Percentiles rank a stretch among this genome's conserved stretches.
These are phyloP conservation scores for Micronisus gabar DNA, from an alignment of 2,113 vertebrate genomes.

Conservation along the genomic window DNA sequence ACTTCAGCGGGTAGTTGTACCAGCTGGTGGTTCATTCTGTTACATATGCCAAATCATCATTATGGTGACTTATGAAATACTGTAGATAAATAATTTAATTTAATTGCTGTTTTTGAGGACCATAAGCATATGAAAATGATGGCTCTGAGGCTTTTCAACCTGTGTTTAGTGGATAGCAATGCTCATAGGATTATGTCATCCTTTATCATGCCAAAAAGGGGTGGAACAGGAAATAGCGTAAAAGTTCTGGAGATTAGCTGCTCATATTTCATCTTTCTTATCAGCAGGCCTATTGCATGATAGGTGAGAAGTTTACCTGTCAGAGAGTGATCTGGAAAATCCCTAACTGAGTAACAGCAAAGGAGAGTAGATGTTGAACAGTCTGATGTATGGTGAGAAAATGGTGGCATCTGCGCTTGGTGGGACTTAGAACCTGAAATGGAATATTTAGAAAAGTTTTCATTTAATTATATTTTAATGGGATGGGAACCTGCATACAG, in stretches of 20 bases:
- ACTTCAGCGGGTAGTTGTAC: not conserved
- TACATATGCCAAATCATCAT: not conserved
- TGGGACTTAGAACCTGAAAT: not conserved
- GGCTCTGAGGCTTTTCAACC: not conserved
- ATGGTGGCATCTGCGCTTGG: not conserved
- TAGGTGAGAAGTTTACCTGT: not conserved
- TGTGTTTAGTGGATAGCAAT: not conserved
- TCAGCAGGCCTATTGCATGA: not conserved
- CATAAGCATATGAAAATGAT: not conserved
- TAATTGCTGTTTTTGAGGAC: not conserved
- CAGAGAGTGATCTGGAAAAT: not conserved
- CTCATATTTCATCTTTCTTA: not conserved
- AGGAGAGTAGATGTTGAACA: not conserved
- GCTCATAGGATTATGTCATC: not conserved
- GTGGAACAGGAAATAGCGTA: not conserved
- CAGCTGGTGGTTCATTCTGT: not conserved
- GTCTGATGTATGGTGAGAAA: not conserved
- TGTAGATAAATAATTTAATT: not conserved
- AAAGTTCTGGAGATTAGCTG: not conserved
- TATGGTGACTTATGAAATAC: not conserved
- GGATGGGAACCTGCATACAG: not conserved
- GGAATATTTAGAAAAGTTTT: not conserved
- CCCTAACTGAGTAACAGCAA: not conserved
- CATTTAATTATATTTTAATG: not conserved
- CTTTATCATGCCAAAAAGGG: not conserved